Conservation (phyloP, 2,888 invertebrate genomes). For the Athalia circularis region DNA sequence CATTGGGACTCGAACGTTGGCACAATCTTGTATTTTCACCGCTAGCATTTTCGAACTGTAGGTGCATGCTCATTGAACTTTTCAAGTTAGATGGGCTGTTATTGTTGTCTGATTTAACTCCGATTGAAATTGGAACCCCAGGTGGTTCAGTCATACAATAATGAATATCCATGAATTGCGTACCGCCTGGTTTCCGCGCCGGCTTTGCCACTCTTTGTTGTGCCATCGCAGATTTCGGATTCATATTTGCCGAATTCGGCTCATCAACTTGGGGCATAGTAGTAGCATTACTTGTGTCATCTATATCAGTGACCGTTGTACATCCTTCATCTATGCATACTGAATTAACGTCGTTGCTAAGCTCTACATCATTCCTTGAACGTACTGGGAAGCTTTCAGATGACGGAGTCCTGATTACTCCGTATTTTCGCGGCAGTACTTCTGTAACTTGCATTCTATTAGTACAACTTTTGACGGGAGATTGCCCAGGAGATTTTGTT, state of each 20-base stretch:
- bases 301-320: neutral
- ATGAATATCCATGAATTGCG: constrained; percentile 23
- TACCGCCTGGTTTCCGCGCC: constrained; percentile 5
- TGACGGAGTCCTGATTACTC: neutral
- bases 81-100: neutral
- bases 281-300: neutral
- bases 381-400: neutral
- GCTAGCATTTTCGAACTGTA: constrained; percentile 28
- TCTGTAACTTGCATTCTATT: constrained; percentile 11
- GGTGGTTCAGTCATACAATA: constrained; percentile 29
- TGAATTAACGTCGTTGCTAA: constrained; percentile 34
- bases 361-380: neutral
- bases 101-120: constrained; percentile 8
- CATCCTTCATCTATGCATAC: neutral
- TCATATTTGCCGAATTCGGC: neutral
- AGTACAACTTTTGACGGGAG: neutral
- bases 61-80: constrained; percentile 2
- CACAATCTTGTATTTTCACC: constrained; percentile 8
- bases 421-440: neutral
- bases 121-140: constrained; percentile 1
- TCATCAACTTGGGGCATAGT: neutral
- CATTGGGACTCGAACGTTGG: constrained; percentile 23
- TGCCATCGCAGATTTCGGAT: neutral
- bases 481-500: neutral
- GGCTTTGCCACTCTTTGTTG: neutral